phyloP scores from a whole-genome alignment of 2,113 vertebrate species.

The Rhinogobius similis region DNA sequence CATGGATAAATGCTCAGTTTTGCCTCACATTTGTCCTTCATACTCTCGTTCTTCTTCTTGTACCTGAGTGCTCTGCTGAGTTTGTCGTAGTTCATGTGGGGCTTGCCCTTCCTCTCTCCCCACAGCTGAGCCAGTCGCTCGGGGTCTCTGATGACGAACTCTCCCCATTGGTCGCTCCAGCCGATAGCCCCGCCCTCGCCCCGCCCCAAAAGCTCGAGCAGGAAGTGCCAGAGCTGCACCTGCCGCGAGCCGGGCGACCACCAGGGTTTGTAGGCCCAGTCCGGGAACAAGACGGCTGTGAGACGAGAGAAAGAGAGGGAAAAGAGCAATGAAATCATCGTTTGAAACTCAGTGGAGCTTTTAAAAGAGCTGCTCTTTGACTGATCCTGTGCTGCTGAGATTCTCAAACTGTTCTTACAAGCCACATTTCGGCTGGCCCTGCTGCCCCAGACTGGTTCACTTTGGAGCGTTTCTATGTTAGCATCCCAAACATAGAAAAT shows the following conservation, averaged over 20 bases:
- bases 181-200: conserved; percentile 74
- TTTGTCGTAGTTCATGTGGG: conserved; percentile 85
- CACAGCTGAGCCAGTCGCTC: conserved; percentile 79
- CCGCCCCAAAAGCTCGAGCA: conserved; percentile 77
- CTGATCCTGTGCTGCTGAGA: no score
- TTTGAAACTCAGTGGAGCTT: no score
- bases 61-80: conserved; percentile 82
- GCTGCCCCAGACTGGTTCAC: no score
- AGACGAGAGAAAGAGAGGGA: background rate
- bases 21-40: no score
- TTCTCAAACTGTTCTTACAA: no score
- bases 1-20: no score
- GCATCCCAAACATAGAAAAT: no score
- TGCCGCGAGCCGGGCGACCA: conserved; percentile 80
- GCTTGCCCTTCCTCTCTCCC: conserved; percentile 83
- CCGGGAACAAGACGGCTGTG: conserved; percentile 78
- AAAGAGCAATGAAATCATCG: background rate
- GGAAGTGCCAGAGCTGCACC: conserved; percentile 83
- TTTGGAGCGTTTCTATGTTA: no score
- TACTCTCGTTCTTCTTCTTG: background rate
- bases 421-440: no score
- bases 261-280: conserved; percentile 81
- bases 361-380: no score
- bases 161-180: conserved; percentile 81
- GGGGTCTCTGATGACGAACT: conserved; percentile 81